Percentiles rank a stretch among this genome's conserved stretches.
Evolutionary conservation across 2,113 vertebrate genomes (phyloP).

Genomic region (Stercorarius parasiticus): DNA sequence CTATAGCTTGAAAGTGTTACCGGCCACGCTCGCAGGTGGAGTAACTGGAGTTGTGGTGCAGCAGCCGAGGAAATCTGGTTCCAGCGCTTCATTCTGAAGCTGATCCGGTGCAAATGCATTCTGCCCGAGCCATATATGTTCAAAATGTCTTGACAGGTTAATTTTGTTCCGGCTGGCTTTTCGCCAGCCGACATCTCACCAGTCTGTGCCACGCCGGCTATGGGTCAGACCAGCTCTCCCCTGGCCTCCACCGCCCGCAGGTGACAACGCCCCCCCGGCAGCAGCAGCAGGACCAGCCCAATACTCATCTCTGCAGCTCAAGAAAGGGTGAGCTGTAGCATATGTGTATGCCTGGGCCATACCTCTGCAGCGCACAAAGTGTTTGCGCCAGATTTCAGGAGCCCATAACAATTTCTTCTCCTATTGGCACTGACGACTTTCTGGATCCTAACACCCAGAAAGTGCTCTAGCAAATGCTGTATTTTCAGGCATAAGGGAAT

Average conservation of each 20-base stretch:
- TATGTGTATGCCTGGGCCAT: fast-evolving
- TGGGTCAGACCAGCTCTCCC: not conserved
- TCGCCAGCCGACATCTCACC: not conserved
- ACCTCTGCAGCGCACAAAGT: not conserved
- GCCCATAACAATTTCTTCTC: not conserved
- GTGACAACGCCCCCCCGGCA: fast-evolving
- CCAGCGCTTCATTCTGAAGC: not conserved
- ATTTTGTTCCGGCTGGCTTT: not conserved
- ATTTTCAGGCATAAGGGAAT: not conserved
- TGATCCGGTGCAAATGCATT: not conserved
- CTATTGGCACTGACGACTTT: not conserved
- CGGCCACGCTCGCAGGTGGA: not conserved
- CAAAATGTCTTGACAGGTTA: not conserved
- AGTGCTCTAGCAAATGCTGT: not conserved
- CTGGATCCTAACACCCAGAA: not conserved
- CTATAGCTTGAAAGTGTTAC: not conserved
- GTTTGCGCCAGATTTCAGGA: not conserved
- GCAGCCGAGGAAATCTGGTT: not conserved
- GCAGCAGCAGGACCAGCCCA: not conserved
- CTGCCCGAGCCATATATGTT: fast-evolving
- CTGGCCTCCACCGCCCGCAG: not conserved
- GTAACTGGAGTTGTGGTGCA: not conserved
- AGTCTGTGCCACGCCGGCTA: not conserved
- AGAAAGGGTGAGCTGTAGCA: not conserved
- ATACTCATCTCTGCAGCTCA: not conserved